Evolutionary conservation across 2,113 vertebrate genomes (phyloP).

Genomic region (Thamnaconus septentrionalis): DNA sequence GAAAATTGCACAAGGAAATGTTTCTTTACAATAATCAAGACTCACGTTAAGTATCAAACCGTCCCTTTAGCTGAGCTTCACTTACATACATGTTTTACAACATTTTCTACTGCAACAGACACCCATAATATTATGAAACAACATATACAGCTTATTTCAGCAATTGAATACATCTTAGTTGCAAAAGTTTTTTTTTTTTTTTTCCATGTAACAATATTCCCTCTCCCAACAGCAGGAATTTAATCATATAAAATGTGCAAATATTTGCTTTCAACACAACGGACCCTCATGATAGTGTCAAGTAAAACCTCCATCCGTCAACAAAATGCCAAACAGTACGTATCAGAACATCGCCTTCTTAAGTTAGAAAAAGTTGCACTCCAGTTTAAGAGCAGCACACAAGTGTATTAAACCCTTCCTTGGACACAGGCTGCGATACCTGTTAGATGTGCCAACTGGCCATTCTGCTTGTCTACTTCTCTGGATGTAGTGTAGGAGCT

Average conservation of each 20-base stretch:
- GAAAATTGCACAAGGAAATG: slow-evolving; percentile 40
- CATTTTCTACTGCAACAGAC: slow-evolving; percentile 36
- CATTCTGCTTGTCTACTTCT: slow-evolving; percentile 3
- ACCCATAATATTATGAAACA: too few species aligned
- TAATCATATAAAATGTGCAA: slow-evolving; percentile 69
- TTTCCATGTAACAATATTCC: too few species aligned
- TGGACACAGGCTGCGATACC: not conserved
- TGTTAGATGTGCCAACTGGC: slow-evolving; percentile 13
- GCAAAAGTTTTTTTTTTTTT: too few species aligned
- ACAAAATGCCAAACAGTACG: not conserved
- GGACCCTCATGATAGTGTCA: slow-evolving; percentile 31
- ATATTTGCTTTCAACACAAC: slow-evolving; percentile 56
- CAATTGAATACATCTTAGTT: too few species aligned
- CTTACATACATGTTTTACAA: slow-evolving; percentile 29
- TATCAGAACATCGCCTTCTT: slow-evolving; percentile 6
- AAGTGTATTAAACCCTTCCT: slow-evolving; percentile 16
- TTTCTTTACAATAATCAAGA: slow-evolving; percentile 43
- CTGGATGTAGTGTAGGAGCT: slow-evolving; percentile 65
- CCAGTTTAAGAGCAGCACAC: slow-evolving; percentile 19
- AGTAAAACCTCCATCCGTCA: slow-evolving; percentile 24
- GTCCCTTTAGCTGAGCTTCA: slow-evolving; percentile 21
- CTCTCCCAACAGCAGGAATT: too few species aligned
- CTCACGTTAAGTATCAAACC: slow-evolving; percentile 39
- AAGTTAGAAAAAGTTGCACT: slow-evolving; percentile 27
- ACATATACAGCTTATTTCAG: too few species aligned